These are phyloP conservation scores for Sebastes schlegelii DNA, from an alignment of 2,113 vertebrate species.

Conservation along the genomic window DNA sequence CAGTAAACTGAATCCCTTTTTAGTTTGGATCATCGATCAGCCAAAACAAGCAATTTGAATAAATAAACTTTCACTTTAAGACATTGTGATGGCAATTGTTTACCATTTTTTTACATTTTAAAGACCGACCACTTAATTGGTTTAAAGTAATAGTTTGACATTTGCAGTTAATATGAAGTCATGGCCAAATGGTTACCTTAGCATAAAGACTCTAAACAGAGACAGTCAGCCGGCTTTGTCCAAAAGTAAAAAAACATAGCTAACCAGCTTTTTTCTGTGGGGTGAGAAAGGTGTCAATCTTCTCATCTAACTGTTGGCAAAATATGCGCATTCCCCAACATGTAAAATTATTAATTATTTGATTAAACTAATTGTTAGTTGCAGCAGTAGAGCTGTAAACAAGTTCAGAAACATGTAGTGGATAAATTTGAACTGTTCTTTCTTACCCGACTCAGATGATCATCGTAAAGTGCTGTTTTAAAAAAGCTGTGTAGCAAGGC, in stretches of 20 bases:
- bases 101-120: background rate
- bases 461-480: slow-evolving; percentile 90
- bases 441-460: slow-evolving; percentile 91
- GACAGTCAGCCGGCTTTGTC: background rate
- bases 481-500: slow-evolving; percentile 90
- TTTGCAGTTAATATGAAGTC: background rate
- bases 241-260: background rate
- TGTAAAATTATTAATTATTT: background rate
- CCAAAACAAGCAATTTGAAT: background rate
- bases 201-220: background rate
- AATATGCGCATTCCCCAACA: background rate
- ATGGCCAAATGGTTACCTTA: background rate
- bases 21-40: background rate
- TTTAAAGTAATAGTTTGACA: background rate
- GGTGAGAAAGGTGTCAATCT: background rate
- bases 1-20: background rate
- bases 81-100: background rate
- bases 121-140: too few relatives aligned
- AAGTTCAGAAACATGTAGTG: background rate
- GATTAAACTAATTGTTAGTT: background rate
- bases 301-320: background rate
- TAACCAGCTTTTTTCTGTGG: background rate
- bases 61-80: background rate
- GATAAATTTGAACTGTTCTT: background rate
- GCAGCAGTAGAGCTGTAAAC: background rate